Conservation (phyloP, 2,113 vertebrate genomes). For the Ancistrus triradiatus region DNA sequence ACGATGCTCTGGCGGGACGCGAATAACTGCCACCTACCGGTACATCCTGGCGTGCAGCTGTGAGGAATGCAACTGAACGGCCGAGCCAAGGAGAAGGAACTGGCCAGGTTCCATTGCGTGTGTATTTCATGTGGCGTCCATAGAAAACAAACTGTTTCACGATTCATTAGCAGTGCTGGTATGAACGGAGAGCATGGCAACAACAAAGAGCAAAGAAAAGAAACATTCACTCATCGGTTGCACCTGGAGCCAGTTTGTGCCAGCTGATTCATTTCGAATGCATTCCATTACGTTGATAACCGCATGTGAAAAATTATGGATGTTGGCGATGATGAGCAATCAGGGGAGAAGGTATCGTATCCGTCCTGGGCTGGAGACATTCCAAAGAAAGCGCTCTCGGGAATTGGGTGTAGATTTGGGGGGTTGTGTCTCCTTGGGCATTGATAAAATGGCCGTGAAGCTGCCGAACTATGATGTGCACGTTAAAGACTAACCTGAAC, state of each 20-base stretch:
- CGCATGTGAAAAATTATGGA: slow-evolving; percentile 32
- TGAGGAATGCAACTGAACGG: slow-evolving; percentile 84
- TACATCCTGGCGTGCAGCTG: slow-evolving; percentile 97
- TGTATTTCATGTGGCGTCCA: slow-evolving; percentile 36
- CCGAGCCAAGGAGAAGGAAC: slow-evolving; percentile 9
- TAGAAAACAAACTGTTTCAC: slow-evolving; percentile 34
- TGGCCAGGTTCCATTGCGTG: slow-evolving; percentile 26
- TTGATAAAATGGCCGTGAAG: not conserved
- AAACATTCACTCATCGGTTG: slow-evolving; percentile 8
- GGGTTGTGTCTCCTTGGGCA: slow-evolving; percentile 13
- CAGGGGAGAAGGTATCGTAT: not conserved
- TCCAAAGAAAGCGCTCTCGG: slow-evolving; percentile 22
- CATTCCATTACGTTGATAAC: slow-evolving; percentile 46
- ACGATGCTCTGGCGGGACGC: slow-evolving; percentile 83
- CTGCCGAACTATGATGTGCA: slow-evolving; percentile 5
- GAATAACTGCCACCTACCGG: slow-evolving; percentile 92
- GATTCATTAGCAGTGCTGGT: slow-evolving; percentile 38
- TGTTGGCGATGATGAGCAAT: slow-evolving; percentile 28
- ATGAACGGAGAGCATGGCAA: slow-evolving; percentile 32
- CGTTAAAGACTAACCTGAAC: slow-evolving; percentile 2
- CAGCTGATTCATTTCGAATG: slow-evolving; percentile 36
- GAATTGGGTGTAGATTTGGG: slow-evolving; percentile 23
- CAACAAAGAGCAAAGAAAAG: slow-evolving; percentile 30
- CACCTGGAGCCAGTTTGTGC: slow-evolving; percentile 27
- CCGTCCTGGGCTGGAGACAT: slow-evolving; percentile 12